phyloP scores from a whole-genome alignment of 1,140 invertebrate species.

The Lepidurus couesii region DNA sequence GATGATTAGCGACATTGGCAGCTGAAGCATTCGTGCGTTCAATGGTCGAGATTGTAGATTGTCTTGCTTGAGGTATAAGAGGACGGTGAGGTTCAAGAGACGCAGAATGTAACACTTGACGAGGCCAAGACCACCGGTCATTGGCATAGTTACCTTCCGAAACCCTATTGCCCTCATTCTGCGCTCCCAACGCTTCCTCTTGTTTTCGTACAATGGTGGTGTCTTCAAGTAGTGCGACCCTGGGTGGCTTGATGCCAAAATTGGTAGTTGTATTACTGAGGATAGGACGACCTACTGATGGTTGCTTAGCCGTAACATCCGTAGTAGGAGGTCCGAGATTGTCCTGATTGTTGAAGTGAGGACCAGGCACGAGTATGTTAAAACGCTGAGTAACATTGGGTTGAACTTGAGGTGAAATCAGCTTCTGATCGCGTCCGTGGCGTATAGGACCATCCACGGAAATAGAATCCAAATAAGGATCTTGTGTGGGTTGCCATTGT shows the following conservation, averaged over 20 bases:
- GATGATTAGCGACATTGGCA: background rate
- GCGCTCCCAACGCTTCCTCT: background rate
- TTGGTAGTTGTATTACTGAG: background rate
- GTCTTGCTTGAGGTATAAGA: background rate
- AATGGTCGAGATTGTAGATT: background rate
- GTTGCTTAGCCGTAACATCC: no score
- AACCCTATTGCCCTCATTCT: background rate
- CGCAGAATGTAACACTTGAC: background rate
- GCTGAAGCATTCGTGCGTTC: background rate
- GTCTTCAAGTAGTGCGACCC: background rate
- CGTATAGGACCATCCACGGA: background rate
- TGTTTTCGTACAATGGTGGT: background rate
- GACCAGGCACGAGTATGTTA: no score
- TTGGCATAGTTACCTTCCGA: background rate
- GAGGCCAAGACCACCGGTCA: conserved; percentile 10
- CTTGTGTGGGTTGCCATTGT: background rate
- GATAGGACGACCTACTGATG: background rate
- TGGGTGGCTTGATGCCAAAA: background rate
- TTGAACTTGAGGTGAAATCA: no score
- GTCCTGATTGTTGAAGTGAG: no score
- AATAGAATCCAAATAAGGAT: background rate
- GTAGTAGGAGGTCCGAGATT: no score
- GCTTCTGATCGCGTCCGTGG: no score
- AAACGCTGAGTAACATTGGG: no score
- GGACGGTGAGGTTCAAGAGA: background rate